Evolutionary conservation across 2,888 invertebrate species (phyloP).

Genomic region (Gari tellinella): DNA sequence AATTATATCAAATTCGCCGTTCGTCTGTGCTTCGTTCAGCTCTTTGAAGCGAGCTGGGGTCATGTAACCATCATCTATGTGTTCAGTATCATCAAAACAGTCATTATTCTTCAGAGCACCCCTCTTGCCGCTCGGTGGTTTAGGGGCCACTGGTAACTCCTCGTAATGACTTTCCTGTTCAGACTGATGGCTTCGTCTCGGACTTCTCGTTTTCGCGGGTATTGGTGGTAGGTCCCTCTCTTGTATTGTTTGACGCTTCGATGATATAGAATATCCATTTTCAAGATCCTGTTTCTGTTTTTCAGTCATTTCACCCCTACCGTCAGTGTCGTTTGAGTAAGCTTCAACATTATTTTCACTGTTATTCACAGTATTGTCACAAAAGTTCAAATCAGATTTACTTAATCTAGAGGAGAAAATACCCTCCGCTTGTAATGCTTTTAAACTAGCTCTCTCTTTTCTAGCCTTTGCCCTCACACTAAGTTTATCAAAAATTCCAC

Average conservation of each 20-base stretch:
- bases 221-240: conserved; percentile 78
- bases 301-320: conserved; percentile 4
- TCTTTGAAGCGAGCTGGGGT: conserved; percentile 68
- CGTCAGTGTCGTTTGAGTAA: not conserved
- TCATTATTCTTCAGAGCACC: conserved; percentile 13
- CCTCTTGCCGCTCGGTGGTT: conserved; percentile 60
- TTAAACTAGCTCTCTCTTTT: conserved; percentile 76
- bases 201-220: conserved; percentile 60
- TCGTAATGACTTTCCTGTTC: conserved; percentile 76
- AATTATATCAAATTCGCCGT: conserved; percentile 50
- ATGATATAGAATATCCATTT: conserved; percentile 40
- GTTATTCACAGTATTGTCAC: conserved; percentile 54
- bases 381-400: conserved; percentile 70
- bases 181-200: conserved; percentile 7
- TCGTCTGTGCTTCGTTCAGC: conserved; percentile 32
- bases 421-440: conserved; percentile 75
- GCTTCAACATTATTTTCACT: conserved; percentile 15
- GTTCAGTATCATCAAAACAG: conserved; percentile 16
- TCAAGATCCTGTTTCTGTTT: conserved; percentile 38
- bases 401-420: conserved; percentile 76
- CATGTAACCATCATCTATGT: conserved; percentile 76
- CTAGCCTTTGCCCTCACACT: conserved; percentile 73
- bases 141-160: conserved; percentile 75
- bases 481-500: conserved; percentile 74
- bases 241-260: conserved; percentile 50